Percentiles rank a stretch among this genome's conserved stretches.
Conservation (phyloP, 2,888 invertebrate species). For the Julus scanicus region DNA sequence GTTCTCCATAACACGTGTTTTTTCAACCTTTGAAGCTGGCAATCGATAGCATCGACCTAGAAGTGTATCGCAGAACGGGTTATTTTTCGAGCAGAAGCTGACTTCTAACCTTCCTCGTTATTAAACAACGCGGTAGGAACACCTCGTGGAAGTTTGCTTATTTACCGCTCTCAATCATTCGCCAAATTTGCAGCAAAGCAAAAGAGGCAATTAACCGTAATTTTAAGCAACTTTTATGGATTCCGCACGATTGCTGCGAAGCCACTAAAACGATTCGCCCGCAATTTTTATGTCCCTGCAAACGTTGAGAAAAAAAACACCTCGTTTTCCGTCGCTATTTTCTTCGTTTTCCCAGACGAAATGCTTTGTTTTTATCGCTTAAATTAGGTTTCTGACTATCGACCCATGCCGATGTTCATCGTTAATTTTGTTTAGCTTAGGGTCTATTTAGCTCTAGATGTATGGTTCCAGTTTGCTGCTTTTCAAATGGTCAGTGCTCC, state of each 20-base stretch:
- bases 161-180: background rate
- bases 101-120: background rate
- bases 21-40: background rate
- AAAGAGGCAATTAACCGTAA: background rate
- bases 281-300: background rate
- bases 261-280: constrained; percentile 12
- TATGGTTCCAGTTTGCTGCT: too few relatives aligned
- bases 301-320: background rate
- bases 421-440: background rate
- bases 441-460: background rate
- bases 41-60: constrained; percentile 11
- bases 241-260: constrained; percentile 23
- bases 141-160: background rate
- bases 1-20: background rate
- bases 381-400: background rate
- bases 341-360: background rate
- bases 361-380: background rate
- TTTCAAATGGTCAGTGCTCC: too few relatives aligned
- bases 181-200: background rate
- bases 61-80: background rate
- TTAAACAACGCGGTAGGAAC: background rate
- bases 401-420: background rate
- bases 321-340: background rate
- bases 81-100: background rate
- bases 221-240: constrained; percentile 11